Percentiles rank a stretch among this genome's conserved stretches.
Conservation (phyloP, 2,797 vertebrate species). For the Netta rufina region DNA sequence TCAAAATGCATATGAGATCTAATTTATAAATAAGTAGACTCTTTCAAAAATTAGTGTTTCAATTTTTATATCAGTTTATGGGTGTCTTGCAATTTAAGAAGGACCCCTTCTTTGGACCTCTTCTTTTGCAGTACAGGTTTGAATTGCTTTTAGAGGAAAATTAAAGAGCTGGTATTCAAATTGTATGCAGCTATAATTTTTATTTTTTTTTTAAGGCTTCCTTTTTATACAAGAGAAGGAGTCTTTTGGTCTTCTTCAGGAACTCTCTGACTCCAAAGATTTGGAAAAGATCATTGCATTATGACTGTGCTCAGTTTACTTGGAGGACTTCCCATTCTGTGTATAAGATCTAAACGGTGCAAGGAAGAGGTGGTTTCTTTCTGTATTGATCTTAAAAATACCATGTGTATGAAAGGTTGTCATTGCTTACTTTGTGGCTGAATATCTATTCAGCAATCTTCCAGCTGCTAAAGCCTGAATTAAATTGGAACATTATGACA, state of each 20-base stretch:
- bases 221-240: not conserved
- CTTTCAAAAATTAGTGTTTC: not conserved
- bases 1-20: not conserved
- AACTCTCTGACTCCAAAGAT: not conserved
- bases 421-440: not conserved
- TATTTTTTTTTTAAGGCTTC: not conserved
- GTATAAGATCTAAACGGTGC: no score
- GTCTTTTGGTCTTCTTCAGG: not conserved
- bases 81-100: not conserved
- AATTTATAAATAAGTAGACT: not conserved
- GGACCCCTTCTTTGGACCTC: not conserved
- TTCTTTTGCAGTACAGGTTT: not conserved
- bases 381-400: not conserved
- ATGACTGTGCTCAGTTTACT: not conserved
- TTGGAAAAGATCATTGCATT: not conserved
- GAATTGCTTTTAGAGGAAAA: not conserved
- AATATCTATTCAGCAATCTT: not conserved
- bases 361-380: not conserved
- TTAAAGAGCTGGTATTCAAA: not conserved
- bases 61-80: not conserved
- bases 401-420: fast-evolving
- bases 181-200: not conserved
- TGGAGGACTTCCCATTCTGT: not conserved
- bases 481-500: not conserved
- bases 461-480: not conserved